These are phyloP conservation scores for Leucophenga montana DNA, from an alignment of 2,888 invertebrate species.

Conservation along the genomic window DNA sequence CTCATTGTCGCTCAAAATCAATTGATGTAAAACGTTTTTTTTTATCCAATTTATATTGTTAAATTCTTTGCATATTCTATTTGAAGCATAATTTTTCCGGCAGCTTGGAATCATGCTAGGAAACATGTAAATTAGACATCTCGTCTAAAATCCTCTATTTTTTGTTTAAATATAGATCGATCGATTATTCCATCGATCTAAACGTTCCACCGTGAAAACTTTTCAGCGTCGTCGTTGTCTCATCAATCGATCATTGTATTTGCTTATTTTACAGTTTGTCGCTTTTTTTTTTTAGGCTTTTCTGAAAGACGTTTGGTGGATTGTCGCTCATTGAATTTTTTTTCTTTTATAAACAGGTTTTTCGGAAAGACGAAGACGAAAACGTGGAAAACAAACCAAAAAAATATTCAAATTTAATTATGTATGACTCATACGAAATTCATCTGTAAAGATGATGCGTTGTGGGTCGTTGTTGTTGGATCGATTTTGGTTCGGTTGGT, in stretches of 20 bases:
- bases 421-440: constrained; percentile 52
- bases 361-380: not conserved
- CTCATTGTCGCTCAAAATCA: no score
- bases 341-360: constrained; percentile 1
- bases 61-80: no score
- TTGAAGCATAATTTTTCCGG: no score
- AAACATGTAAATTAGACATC: no score
- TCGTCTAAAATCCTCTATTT: no score
- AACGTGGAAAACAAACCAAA: constrained; percentile 17
- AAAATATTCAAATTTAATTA: constrained; percentile 33
- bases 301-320: not conserved
- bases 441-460: constrained; percentile 57
- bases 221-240: no score
- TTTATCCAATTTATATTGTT: no score
- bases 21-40: no score
- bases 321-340: not conserved
- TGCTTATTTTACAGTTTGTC: not conserved
- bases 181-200: not conserved
- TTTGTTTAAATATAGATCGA: not conserved
- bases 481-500: constrained; percentile 26
- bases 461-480: constrained; percentile 31
- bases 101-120: no score
- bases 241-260: no score
- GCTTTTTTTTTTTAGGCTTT: not conserved
- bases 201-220: not conserved